Evolutionary conservation across 2,888 invertebrate species (phyloP).

Genomic region (Perithous albicinctus): DNA sequence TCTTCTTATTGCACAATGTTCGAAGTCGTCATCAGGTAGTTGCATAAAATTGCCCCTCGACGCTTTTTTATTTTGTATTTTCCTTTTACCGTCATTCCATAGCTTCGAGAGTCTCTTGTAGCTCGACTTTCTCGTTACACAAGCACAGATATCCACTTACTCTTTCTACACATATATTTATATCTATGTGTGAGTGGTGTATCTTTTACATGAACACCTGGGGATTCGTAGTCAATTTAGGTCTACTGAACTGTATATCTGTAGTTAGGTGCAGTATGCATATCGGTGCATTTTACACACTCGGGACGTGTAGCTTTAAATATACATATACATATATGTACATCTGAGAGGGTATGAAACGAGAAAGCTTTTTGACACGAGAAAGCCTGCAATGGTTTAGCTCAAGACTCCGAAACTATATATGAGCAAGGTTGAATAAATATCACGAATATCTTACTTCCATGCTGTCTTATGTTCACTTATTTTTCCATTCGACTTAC

Average conservation of each 20-base stretch:
- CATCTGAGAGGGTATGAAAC: slow-evolving; percentile 22
- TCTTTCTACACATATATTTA: neutral
- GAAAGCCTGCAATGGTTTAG: neutral
- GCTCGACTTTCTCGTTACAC: slow-evolving; percentile 6
- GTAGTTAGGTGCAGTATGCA: slow-evolving; percentile 26
- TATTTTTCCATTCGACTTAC: slow-evolving; percentile 15
- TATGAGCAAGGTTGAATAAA: slow-evolving; percentile 5
- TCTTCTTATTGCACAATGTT: neutral
- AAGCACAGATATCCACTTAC: slow-evolving; percentile 35
- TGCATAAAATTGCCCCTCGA: slow-evolving; percentile 51
- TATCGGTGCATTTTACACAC: slow-evolving; percentile 29
- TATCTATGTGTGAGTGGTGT: slow-evolving; percentile 2
- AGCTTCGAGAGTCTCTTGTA: slow-evolving; percentile 42
- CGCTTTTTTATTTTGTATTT: slow-evolving; percentile 13
- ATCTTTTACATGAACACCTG: slow-evolving; percentile 31
- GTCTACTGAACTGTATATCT: neutral
- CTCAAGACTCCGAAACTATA: neutral
- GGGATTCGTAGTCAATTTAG: slow-evolving; percentile 34
- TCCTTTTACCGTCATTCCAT: slow-evolving; percentile 1
- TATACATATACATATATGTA: slow-evolving; percentile 5
- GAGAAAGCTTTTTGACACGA: slow-evolving; percentile 52
- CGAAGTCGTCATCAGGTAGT: slow-evolving; percentile 8
- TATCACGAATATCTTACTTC: slow-evolving; percentile 13
- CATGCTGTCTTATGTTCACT: neutral
- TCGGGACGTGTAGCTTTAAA: slow-evolving; percentile 19